Evolutionary conservation across 2,797 vertebrate species (phyloP).

Genomic region (Xenopus petersii): DNA sequence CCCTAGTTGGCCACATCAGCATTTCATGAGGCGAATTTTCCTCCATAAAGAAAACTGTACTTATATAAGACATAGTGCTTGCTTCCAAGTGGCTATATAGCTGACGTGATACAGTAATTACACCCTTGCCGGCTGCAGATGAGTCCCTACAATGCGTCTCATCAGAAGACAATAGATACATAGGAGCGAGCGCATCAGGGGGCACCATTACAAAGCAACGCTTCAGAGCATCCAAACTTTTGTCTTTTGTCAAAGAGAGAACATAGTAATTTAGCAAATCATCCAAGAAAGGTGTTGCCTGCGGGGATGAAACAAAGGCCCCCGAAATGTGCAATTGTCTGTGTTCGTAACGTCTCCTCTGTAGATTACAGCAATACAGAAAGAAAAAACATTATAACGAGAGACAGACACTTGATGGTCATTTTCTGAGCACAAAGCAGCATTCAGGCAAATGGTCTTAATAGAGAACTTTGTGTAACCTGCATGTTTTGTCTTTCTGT

Average conservation of each 20-base stretch:
- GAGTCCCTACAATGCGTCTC: not conserved
- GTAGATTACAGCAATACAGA: too few species aligned
- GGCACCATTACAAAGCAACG: constrained; percentile 26
- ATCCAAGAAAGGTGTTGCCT: not conserved
- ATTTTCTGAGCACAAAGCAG: constrained; percentile 14
- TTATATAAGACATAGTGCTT: too few species aligned
- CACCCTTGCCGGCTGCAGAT: constrained; percentile 7
- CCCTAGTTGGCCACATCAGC: too few species aligned
- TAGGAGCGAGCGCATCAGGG: constrained; percentile 21
- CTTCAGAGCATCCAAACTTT: constrained; percentile 17
- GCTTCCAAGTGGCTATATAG: constrained; percentile 23
- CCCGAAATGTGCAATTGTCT: too few species aligned
- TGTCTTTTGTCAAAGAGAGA: constrained; percentile 6
- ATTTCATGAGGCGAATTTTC: too few species aligned
- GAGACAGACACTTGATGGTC: constrained; percentile 16
- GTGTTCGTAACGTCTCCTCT: too few species aligned
- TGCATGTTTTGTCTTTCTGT: too few species aligned
- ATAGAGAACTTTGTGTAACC: not conserved
- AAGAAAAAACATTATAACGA: too few species aligned
- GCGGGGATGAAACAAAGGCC: constrained; percentile 5
- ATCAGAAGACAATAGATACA: constrained; percentile 12
- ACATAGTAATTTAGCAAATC: constrained; percentile 34
- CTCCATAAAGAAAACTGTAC: too few species aligned
- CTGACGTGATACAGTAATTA: constrained; percentile 37
- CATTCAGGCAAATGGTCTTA: constrained; percentile 1